Percentiles rank a stretch among this genome's conserved stretches.
These are phyloP conservation scores for Teleogryllus oceanicus DNA, from an alignment of 2,888 invertebrate genomes.

Conservation along the genomic window DNA sequence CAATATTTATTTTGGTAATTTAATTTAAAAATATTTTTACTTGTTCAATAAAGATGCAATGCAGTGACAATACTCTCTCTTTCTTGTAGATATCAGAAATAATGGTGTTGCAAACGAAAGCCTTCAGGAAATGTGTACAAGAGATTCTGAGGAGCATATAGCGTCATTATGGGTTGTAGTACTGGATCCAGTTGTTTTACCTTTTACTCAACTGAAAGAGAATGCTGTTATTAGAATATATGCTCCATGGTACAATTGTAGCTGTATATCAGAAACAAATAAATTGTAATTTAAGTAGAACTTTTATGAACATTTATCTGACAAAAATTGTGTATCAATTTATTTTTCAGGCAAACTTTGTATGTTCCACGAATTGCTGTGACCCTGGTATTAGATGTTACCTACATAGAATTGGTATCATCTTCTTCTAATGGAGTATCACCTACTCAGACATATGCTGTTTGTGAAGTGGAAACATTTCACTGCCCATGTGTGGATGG, in stretches of 20 bases:
- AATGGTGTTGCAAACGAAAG: too few relatives aligned
- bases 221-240: conserved; percentile 7
- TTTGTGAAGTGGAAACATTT: background rate
- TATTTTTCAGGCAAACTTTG: background rate
- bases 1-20: too few relatives aligned
- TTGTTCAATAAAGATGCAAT: too few relatives aligned
- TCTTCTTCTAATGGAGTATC: background rate
- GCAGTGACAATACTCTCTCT: too few relatives aligned
- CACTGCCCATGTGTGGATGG: background rate
- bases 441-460: background rate
- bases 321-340: background rate
- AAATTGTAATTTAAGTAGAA: background rate
- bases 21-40: too few relatives aligned
- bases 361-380: background rate
- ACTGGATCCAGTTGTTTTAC: background rate
- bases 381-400: background rate
- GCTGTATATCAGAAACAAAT: background rate
- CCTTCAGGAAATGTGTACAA: too few relatives aligned
- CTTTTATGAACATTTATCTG: background rate
- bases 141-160: background rate
- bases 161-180: background rate
- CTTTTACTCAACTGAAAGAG: background rate
- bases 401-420: background rate
- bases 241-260: background rate
- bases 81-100: too few relatives aligned